These are phyloP conservation scores for Cavia porcellus DNA, from an alignment of 2,113 vertebrate species.

Conservation along the genomic window DNA sequence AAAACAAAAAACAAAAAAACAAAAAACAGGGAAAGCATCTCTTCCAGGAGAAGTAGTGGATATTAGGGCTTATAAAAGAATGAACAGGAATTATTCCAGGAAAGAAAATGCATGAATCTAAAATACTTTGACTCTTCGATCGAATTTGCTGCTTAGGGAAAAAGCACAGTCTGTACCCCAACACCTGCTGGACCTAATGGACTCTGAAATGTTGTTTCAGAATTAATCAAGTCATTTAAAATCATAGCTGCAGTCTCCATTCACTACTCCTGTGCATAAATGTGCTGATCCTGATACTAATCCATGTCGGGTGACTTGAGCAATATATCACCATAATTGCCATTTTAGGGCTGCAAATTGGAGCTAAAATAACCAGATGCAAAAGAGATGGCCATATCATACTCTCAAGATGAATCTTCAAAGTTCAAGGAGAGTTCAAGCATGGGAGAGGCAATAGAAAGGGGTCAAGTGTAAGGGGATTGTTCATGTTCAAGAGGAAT, in stretches of 20 bases:
- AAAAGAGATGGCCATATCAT: slow-evolving; percentile 93
- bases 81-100: slow-evolving; percentile 65
- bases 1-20: not conserved
- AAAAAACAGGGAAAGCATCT: slow-evolving; percentile 45
- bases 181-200: slow-evolving; percentile 91
- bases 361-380: slow-evolving; percentile 99
- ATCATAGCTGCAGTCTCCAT: slow-evolving; percentile 91
- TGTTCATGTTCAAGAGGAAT: slow-evolving; percentile 93
- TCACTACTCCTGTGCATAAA: slow-evolving; percentile 90
- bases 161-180: slow-evolving; percentile 85
- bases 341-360: slow-evolving; percentile 97
- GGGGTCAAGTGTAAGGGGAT: slow-evolving; percentile 94
- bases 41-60: slow-evolving; percentile 42
- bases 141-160: slow-evolving; percentile 76
- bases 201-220: slow-evolving; percentile 91
- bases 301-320: slow-evolving; percentile 93
- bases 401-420: slow-evolving; percentile 90
- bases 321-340: slow-evolving; percentile 97
- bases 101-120: slow-evolving; percentile 71
- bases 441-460: slow-evolving; percentile 93
- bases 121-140: slow-evolving; percentile 77
- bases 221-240: slow-evolving; percentile 95
- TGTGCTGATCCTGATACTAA: slow-evolving; percentile 93
- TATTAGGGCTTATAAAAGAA: slow-evolving; percentile 48
- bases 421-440: slow-evolving; percentile 99